Percentiles rank a stretch among this genome's conserved stretches.
Conservation (phyloP, 1,140 invertebrate species). For the Centruroides vittatus region DNA sequence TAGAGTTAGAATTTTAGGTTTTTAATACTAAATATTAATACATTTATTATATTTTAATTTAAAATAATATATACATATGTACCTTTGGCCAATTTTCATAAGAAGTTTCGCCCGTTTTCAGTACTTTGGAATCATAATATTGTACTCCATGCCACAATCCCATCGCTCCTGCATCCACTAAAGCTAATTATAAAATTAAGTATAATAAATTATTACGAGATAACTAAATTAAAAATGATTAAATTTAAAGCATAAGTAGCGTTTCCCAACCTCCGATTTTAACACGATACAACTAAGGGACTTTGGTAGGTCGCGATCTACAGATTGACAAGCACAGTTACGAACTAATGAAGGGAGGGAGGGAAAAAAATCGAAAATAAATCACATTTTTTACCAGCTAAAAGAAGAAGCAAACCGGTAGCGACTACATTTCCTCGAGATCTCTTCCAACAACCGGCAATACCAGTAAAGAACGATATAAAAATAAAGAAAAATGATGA, state of each 20-base stretch:
- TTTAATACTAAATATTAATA: too few relatives aligned
- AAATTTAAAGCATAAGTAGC: too few relatives aligned
- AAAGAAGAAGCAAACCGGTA: slow-evolving; percentile 77
- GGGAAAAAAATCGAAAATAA: neutral
- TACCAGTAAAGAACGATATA: slow-evolving; percentile 83
- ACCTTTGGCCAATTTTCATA: slow-evolving; percentile 77
- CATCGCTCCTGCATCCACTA: slow-evolving; percentile 79
- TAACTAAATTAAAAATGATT: too few relatives aligned
- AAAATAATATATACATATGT: too few relatives aligned
- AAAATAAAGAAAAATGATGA: slow-evolving; percentile 76
- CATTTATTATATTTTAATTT: too few relatives aligned
- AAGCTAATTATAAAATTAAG: slow-evolving; percentile 37
- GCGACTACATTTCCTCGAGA: slow-evolving; percentile 83
- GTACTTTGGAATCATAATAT: slow-evolving; percentile 86
- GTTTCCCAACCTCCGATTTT: too few relatives aligned
- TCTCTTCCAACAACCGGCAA: slow-evolving; percentile 80
- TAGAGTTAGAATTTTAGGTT: too few relatives aligned
- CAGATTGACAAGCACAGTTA: too few relatives aligned
- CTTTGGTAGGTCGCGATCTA: too few relatives aligned
- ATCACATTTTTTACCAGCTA: slow-evolving; percentile 55
- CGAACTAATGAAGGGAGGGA: neutral
- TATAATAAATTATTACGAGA: too few relatives aligned
- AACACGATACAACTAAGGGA: too few relatives aligned
- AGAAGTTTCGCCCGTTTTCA: slow-evolving; percentile 67
- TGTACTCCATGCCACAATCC: slow-evolving; percentile 89